Evolutionary conservation across 2,113 vertebrate species (phyloP).

Genomic region (Dasyurus viverrinus): DNA sequence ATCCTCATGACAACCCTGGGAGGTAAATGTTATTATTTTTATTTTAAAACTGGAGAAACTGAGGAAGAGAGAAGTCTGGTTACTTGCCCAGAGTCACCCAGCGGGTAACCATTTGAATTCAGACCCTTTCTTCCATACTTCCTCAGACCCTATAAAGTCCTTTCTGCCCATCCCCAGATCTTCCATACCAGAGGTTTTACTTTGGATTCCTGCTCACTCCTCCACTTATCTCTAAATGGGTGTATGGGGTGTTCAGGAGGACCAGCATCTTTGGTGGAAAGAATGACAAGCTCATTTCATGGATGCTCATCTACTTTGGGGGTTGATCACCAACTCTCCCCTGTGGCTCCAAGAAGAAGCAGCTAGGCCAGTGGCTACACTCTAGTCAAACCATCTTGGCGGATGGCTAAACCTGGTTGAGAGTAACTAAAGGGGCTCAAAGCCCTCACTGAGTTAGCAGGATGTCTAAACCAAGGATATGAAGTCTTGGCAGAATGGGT

Average conservation of each 20-base stretch:
- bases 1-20: not conserved
- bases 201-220: not conserved
- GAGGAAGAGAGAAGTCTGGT: not conserved
- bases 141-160: not conserved
- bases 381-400: too few relatives aligned
- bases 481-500: not conserved
- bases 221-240: not conserved
- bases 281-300: not conserved
- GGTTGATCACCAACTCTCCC: not conserved
- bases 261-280: not conserved
- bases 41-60: not conserved
- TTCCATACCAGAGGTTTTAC: not conserved
- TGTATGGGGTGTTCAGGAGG: not conserved
- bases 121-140: not conserved
- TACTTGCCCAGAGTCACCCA: not conserved
- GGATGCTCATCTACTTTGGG: not conserved
- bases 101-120: not conserved
- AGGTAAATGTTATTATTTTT: not conserved
- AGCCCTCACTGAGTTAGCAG: not conserved
- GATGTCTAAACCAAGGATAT: too few relatives aligned
- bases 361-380: not conserved
- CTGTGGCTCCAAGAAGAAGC: not conserved
- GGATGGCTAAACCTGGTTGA: not conserved
- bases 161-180: not conserved
- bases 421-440: not conserved